Conservation (phyloP, 2,888 invertebrate species). For the Xanthia icteritia region DNA sequence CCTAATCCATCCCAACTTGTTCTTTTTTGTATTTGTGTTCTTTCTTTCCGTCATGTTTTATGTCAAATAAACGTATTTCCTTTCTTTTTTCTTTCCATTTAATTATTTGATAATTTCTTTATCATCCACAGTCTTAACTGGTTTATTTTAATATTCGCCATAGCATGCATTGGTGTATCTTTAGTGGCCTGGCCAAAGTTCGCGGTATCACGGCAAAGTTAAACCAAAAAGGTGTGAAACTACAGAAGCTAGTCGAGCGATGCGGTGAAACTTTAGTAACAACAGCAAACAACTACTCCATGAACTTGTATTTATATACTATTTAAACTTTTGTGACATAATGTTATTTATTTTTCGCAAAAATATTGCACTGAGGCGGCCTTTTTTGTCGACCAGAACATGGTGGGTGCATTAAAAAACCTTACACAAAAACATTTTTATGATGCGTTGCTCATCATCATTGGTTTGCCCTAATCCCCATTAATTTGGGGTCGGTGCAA, state of each 20-base stretch:
- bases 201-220: conserved; percentile 25
- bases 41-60: neutral
- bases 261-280: conserved; percentile 30
- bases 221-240: conserved; percentile 42
- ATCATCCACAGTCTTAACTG: neutral
- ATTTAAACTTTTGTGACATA: conserved; percentile 13
- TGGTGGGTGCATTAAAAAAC: neutral
- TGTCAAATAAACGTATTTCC: neutral
- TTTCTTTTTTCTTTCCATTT: neutral
- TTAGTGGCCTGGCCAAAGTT: conserved; percentile 26
- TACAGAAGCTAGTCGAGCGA: conserved; percentile 3
- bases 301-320: conserved; percentile 11
- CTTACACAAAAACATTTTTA: too few species aligned
- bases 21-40: neutral
- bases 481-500: too few species aligned
- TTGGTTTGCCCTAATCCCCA: too few species aligned
- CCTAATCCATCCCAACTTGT: neutral
- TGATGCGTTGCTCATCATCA: too few species aligned
- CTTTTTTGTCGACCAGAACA: neutral
- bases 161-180: neutral
- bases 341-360: neutral
- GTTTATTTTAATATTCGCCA: conserved; percentile 10
- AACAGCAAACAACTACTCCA: neutral
- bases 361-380: neutral
- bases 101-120: neutral